Evolutionary conservation across 2,797 vertebrate genomes (phyloP).

Genomic region (Eulemur mongoz): DNA sequence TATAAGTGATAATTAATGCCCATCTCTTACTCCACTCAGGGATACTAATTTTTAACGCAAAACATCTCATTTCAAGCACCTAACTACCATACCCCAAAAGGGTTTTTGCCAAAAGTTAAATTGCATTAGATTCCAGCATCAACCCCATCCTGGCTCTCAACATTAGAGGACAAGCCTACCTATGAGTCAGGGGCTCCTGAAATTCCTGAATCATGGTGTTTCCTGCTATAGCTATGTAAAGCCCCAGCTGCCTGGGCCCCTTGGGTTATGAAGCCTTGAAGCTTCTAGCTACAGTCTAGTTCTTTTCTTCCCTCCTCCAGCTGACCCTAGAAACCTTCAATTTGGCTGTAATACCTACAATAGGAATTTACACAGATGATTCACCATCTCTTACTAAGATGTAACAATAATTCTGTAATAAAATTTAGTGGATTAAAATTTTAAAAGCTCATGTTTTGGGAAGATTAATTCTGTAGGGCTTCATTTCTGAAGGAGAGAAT

Average conservation of each 20-base stretch:
- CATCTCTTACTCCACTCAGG: neutral
- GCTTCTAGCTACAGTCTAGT: neutral
- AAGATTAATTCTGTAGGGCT: neutral
- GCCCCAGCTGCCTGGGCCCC: neutral
- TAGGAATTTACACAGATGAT: neutral
- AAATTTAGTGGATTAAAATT: neutral
- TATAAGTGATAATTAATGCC: neutral
- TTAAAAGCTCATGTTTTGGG: neutral
- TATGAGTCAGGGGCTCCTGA: neutral
- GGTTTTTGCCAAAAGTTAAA: neutral
- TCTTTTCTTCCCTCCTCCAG: neutral
- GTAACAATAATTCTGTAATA: neutral
- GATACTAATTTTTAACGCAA: conserved; percentile 1
- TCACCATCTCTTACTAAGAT: neutral
- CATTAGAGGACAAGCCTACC: neutral
- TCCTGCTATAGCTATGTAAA: neutral
- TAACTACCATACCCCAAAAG: neutral
- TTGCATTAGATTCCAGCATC: neutral
- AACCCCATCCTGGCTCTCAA: neutral
- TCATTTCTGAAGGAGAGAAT: no score
- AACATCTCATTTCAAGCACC: neutral
- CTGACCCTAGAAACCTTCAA: neutral
- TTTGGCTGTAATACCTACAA: neutral
- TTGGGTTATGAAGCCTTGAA: neutral
- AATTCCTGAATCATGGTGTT: neutral